These are phyloP conservation scores for Eupithecia subumbrata DNA, from an alignment of 2,888 invertebrate genomes.

Conservation along the genomic window DNA sequence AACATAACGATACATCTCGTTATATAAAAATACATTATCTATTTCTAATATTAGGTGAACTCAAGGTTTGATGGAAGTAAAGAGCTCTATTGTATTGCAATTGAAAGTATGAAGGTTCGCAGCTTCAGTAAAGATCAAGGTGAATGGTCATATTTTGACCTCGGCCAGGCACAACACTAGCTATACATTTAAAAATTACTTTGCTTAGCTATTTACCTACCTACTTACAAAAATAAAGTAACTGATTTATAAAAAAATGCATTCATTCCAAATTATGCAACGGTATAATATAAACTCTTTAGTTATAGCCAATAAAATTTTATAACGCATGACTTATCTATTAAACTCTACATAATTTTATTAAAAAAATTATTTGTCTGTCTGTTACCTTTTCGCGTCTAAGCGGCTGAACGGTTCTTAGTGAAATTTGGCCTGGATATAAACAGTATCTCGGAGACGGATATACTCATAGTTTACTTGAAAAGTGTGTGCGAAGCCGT, in stretches of 20 bases:
- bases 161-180: constrained; percentile 21
- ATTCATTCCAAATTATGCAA: neutral
- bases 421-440: too few relatives aligned
- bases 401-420: too few relatives aligned
- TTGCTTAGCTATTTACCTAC: neutral
- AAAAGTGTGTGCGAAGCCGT: too few relatives aligned
- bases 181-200: neutral
- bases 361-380: too few relatives aligned
- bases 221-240: neutral
- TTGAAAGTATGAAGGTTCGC: constrained; percentile 57
- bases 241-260: neutral
- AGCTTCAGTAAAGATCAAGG: constrained; percentile 73
- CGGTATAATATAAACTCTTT: neutral
- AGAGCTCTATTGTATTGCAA: constrained; percentile 41
- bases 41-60: neutral
- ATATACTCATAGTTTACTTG: too few relatives aligned
- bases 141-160: constrained; percentile 57
- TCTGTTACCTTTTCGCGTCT: too few relatives aligned
- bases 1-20: neutral
- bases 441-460: too few relatives aligned
- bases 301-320: neutral
- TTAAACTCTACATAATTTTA: neutral
- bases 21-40: neutral
- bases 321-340: neutral
- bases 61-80: constrained; percentile 34